phyloP scores from a whole-genome alignment of 2,888 invertebrate genomes.

The Nemapogon koenigi region DNA sequence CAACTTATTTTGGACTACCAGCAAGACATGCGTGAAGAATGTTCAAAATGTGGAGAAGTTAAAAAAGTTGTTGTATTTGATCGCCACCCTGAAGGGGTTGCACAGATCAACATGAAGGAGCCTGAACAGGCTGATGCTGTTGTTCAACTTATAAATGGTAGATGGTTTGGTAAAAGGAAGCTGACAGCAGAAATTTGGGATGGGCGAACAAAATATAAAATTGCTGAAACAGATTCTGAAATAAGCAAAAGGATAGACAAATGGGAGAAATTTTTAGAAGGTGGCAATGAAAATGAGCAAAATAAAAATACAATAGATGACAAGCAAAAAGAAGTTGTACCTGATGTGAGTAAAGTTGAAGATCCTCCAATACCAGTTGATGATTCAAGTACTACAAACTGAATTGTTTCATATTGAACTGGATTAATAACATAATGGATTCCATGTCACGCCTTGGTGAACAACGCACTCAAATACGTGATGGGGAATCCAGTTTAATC shows the following conservation, averaged over 20 bases:
- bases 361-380: background rate
- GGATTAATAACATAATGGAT: too few relatives aligned
- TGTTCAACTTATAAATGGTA: conserved; percentile 83
- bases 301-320: background rate
- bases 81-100: conserved; percentile 93
- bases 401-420: too few relatives aligned
- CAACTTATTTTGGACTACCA: conserved; percentile 89
- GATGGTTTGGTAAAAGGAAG: conserved; percentile 88
- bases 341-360: background rate
- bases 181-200: conserved; percentile 93
- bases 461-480: too few relatives aligned
- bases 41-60: conserved; percentile 89
- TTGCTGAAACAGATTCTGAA: conserved; percentile 91
- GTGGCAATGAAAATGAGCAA: conserved; percentile 40
- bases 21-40: conserved; percentile 88
- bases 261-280: conserved; percentile 86
- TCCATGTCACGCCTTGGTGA: too few relatives aligned
- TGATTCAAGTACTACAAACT: too few relatives aligned
- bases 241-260: conserved; percentile 79
- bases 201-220: conserved; percentile 91
- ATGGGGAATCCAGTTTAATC: too few relatives aligned
- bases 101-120: conserved; percentile 87
- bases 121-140: conserved; percentile 93
- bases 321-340: background rate
- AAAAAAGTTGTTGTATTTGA: conserved; percentile 92